phyloP scores from a whole-genome alignment of 2,888 invertebrate genomes.

The Leptura quadrifasciata region DNA sequence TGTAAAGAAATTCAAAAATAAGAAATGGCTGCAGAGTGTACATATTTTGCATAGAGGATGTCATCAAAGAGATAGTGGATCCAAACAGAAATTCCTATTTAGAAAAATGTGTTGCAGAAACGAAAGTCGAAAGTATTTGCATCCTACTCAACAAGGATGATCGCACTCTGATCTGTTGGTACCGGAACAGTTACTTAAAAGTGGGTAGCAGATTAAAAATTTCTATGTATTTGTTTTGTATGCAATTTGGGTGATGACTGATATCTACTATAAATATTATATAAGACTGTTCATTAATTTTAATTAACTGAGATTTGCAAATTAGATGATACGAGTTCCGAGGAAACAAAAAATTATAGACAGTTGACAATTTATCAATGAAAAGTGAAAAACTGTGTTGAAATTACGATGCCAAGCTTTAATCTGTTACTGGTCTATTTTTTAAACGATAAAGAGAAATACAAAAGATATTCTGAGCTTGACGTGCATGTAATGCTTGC shows the following conservation, averaged over 20 bases:
- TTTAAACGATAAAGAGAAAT: too few species aligned
- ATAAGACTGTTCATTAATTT: background rate
- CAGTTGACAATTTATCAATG: too few species aligned
- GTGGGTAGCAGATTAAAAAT: background rate
- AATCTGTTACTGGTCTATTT: too few species aligned
- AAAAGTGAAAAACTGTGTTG: too few species aligned
- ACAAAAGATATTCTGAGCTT: too few species aligned
- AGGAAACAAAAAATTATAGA: too few species aligned
- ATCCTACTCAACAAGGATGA: slow-evolving; percentile 18
- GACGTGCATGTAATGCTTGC: too few species aligned
- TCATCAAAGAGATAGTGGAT: background rate
- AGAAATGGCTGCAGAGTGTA: background rate
- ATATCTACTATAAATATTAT: background rate
- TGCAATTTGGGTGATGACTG: background rate
- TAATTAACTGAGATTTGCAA: background rate
- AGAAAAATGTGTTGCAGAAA: slow-evolving; percentile 7
- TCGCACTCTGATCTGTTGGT: background rate
- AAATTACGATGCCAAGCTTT: too few species aligned
- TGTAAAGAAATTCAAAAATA: too few species aligned
- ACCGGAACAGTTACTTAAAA: background rate
- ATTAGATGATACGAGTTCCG: background rate
- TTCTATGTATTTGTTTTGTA: too few species aligned
- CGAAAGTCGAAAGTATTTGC: slow-evolving; percentile 24
- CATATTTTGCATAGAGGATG: background rate
- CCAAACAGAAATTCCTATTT: background rate